phyloP scores from a whole-genome alignment of 2,888 invertebrate species.

The Agrochola litura region DNA sequence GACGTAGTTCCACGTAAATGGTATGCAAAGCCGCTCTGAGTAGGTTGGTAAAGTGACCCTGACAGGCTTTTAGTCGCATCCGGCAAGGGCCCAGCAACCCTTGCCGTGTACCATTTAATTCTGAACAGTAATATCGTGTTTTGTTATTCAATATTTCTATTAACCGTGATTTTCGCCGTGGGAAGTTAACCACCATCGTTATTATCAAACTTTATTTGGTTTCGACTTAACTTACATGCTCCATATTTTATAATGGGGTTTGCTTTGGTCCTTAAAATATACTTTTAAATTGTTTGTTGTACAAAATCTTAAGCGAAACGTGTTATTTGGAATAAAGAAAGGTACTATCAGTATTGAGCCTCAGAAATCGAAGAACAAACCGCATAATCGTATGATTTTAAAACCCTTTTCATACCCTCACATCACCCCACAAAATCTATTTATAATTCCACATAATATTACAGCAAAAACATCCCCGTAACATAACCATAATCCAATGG shows the following conservation, averaged over 20 bases:
- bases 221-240: background rate
- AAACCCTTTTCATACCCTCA: background rate
- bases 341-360: background rate
- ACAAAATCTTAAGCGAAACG: background rate
- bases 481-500: conserved; percentile 55
- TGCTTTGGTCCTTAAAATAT: background rate
- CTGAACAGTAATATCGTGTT: conserved; percentile 50
- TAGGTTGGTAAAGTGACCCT: conserved; percentile 69
- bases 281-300: background rate
- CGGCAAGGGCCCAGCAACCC: conserved; percentile 52
- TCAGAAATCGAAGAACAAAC: background rate
- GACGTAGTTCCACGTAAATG: conserved; percentile 60
- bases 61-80: conserved; percentile 75
- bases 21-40: conserved; percentile 59
- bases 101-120: conserved; percentile 59
- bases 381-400: background rate
- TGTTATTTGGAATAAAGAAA: background rate
- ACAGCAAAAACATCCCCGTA: conserved; percentile 35
- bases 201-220: conserved; percentile 38
- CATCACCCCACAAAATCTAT: conserved; percentile 19
- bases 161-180: conserved; percentile 43
- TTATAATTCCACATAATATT: conserved; percentile 20
- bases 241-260: background rate
- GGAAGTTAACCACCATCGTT: conserved; percentile 28
- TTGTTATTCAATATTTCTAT: conserved; percentile 57